Conservation (phyloP, 2,888 invertebrate genomes). For the Pammene aurita region DNA sequence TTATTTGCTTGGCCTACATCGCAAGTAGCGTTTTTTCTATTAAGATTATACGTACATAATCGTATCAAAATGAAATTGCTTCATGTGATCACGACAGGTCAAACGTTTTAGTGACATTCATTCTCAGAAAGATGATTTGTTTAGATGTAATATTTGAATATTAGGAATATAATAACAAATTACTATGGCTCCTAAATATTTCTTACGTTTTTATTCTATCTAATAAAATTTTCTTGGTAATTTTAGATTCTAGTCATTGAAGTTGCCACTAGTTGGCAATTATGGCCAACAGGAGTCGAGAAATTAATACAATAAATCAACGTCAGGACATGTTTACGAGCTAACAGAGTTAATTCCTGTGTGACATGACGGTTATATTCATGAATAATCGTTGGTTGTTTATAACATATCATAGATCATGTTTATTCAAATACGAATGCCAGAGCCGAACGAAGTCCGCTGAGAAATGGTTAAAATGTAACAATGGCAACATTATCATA, state of each 20-base stretch:
- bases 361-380: constrained; percentile 81
- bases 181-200: background rate
- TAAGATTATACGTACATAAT: too few relatives aligned
- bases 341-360: constrained; percentile 81
- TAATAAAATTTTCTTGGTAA: background rate
- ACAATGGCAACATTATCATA: constrained; percentile 4
- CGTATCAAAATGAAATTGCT: too few relatives aligned
- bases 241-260: constrained; percentile 27
- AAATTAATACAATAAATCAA: constrained; percentile 80
- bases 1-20: too few relatives aligned
- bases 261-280: constrained; percentile 44
- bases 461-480: constrained; percentile 1
- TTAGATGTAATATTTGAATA: too few relatives aligned
- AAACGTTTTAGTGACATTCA: too few relatives aligned
- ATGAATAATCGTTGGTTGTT: constrained; percentile 79
- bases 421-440: constrained; percentile 38
- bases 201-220: background rate
- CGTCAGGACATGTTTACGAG: constrained; percentile 81
- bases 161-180: background rate
- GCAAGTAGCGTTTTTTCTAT: too few relatives aligned
- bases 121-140: too few relatives aligned
- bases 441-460: background rate
- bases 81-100: too few relatives aligned
- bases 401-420: constrained; percentile 49
- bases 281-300: constrained; percentile 64